Percentiles rank a stretch among this genome's conserved stretches.
phyloP scores from a whole-genome alignment of 2,888 invertebrate species.

The Lutraria lutraria region DNA sequence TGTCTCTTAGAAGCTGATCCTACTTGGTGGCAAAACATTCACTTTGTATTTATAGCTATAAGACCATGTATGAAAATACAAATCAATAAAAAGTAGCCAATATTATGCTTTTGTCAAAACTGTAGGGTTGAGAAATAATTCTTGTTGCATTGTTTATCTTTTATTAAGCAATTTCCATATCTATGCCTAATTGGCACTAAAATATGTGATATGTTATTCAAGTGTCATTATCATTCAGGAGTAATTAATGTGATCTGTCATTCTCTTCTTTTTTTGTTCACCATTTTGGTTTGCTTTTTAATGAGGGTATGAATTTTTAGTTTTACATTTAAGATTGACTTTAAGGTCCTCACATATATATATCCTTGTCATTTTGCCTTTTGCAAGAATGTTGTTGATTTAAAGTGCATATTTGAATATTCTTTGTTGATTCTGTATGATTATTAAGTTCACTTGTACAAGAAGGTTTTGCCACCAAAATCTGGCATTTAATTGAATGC shows the following conservation, averaged over 20 bases:
- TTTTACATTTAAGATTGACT: not conserved
- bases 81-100: too few species aligned
- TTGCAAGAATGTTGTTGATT: too few species aligned
- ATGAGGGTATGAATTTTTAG: not conserved
- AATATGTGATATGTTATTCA: not conserved
- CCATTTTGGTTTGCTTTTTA: too few species aligned
- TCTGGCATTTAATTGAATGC: not conserved
- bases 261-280: not conserved
- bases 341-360: too few species aligned
- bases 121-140: not conserved
- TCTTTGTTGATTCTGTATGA: not conserved
- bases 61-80: not conserved
- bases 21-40: conserved; percentile 36
- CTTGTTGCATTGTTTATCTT: not conserved
- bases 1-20: not conserved
- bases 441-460: not conserved
- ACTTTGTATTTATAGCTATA: not conserved
- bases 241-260: not conserved
- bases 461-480: conserved; percentile 24
- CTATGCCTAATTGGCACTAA: not conserved
- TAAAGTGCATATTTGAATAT: too few species aligned
- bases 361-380: not conserved
- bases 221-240: not conserved
- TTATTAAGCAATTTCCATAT: not conserved
- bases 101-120: too few species aligned